Conservation (phyloP, 2,797 vertebrate species). For the Ctenopoma kingsleyae region DNA sequence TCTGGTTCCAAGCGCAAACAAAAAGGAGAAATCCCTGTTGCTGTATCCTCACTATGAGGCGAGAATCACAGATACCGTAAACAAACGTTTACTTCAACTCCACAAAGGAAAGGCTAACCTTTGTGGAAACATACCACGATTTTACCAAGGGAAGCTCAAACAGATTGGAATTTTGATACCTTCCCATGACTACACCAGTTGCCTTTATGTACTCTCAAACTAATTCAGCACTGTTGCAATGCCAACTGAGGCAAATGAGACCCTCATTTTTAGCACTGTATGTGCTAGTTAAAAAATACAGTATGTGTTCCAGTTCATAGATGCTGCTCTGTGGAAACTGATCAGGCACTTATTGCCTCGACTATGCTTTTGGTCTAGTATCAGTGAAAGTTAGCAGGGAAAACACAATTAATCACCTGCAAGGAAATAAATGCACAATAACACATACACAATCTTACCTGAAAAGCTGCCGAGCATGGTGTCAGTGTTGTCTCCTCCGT, state of each 20-base stretch:
- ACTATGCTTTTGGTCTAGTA: background rate
- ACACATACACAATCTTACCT: constrained; percentile 78
- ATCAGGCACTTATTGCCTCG: background rate
- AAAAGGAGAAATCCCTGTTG: constrained; percentile 40
- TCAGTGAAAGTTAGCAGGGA: background rate
- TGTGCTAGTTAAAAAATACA: constrained; percentile 1
- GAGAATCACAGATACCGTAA: constrained; percentile 28
- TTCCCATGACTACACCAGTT: constrained; percentile 5
- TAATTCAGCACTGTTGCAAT: constrained; percentile 12
- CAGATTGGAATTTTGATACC: constrained; percentile 8
- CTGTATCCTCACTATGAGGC: constrained; percentile 25
- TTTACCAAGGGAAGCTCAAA: constrained; percentile 10
- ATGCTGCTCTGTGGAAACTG: constrained; percentile 6
- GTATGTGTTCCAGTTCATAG: background rate
- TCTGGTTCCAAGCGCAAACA: constrained; percentile 52
- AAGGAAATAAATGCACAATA: constrained; percentile 2
- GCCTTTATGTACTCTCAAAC: constrained; percentile 16
- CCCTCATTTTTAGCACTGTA: background rate
- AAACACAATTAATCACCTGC: background rate
- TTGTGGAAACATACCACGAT: constrained; percentile 28
- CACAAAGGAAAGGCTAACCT: constrained; percentile 31
- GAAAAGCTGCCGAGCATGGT: constrained; percentile 99
- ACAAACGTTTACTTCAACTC: constrained; percentile 37
- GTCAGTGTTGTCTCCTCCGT: constrained; percentile 96
- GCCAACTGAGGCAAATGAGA: constrained; percentile 11